Base-by-base conservation (phyloP, 2,888 invertebrate genomes). In the Branchipolynoe longqiensis region DNA sequence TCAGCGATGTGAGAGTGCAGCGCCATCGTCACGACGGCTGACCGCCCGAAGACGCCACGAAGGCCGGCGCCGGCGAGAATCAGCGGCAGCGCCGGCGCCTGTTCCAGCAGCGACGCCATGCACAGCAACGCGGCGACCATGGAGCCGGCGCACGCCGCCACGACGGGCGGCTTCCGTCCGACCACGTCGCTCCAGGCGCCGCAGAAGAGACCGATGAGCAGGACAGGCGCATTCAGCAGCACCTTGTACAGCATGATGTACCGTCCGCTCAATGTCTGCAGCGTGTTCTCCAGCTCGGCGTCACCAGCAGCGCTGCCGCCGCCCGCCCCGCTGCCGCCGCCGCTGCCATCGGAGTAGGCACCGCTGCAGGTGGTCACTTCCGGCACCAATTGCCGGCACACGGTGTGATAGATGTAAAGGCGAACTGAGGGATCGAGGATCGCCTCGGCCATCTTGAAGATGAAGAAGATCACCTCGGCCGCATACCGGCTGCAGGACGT, bases 11-110 rank as follows among this genome's bases (percentile, higher is more conserved):
- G 93, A 83, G 93, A 93, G 89, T 93, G 92, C 0, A 93, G 92
- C 0, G 93, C 93, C 94, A 94, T 94, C 31, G 92, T 93, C 28
- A 94, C 92, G 4, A 94, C 90, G 0, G 93, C 91, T n/a, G 92
- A 92, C 86, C 93, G 93, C 0, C 94, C 94, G 85, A 93, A 92
- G 12, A 91, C 85, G 3, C 94, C 94, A 86, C 93, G 91, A 22
- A 92, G 73, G 3, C 90, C 83, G 0, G 93, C 91, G 0, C 93
- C 93, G 3, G 90, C 83, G 40, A 93, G 87, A 28, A 93, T 89
- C 28, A 92, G 87, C 1, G 88, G 88, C 3, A 93, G 6, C 89
- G 88, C 85, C 38, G 90, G 86, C 4, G 90, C 48, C 2, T 22
- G 14, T 14, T 84, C 78, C 22, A 84, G 48, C 74, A 85, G 85